Percentiles rank a stretch among this genome's conserved stretches.
Conservation (phyloP, 2,888 invertebrate species). For the Panopea generosa region DNA sequence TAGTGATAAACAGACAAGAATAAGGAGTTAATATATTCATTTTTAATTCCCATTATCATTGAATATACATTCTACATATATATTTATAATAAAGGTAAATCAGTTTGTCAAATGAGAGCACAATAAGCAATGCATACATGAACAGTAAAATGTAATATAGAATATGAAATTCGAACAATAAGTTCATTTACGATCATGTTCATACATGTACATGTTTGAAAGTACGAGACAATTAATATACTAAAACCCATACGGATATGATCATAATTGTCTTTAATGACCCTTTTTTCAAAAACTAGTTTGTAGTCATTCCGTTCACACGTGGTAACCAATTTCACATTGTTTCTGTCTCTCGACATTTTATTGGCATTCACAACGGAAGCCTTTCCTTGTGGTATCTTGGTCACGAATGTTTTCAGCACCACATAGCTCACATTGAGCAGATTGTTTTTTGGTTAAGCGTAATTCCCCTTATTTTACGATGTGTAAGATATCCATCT, state of each 20-base stretch:
- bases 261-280: constrained; percentile 15
- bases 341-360: constrained; percentile 22
- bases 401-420: constrained; percentile 3
- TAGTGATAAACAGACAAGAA: too few relatives aligned
- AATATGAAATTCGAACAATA: too few relatives aligned
- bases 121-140: too few relatives aligned
- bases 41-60: too few relatives aligned
- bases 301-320: constrained; percentile 30
- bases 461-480: constrained; percentile 30
- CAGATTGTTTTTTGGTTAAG: constrained; percentile 16
- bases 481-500: constrained; percentile 21
- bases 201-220: too few relatives aligned
- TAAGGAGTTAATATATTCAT: too few relatives aligned
- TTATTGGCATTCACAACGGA: constrained; percentile 20
- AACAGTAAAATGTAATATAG: too few relatives aligned
- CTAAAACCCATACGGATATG: constrained; percentile 33
- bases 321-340: constrained; percentile 1
- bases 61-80: too few relatives aligned
- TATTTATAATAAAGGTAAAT: too few relatives aligned
- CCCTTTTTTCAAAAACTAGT: constrained; percentile 43
- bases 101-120: too few relatives aligned
- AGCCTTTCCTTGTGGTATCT: constrained; percentile 1
- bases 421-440: constrained; percentile 14
- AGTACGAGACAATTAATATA: too few relatives aligned
- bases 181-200: too few relatives aligned